A percentile compares a stretch with the other conserved stretches of the same genome.
These are phyloP conservation scores for Artibeus lituratus DNA, from an alignment of 2,797 vertebrate genomes.

Conservation along the genomic window DNA sequence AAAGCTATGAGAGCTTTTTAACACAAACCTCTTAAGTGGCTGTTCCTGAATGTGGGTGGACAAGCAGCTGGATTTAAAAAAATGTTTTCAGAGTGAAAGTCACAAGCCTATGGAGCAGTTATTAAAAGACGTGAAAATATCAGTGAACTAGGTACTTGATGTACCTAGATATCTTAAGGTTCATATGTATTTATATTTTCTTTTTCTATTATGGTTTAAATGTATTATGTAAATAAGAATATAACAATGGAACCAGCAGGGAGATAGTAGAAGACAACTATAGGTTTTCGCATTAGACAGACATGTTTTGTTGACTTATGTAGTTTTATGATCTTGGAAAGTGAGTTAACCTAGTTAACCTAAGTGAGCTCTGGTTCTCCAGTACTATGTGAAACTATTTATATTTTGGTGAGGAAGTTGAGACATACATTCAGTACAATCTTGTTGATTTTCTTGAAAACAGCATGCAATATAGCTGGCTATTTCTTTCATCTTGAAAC, in stretches of 20 bases:
- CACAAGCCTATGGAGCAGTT: background rate
- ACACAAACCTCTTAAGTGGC: background rate
- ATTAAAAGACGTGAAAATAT: conserved; percentile 36
- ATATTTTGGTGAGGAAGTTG: conserved; percentile 5
- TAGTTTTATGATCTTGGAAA: background rate
- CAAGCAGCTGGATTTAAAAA: background rate
- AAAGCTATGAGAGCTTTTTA: background rate
- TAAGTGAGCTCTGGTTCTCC: background rate
- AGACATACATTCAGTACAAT: background rate
- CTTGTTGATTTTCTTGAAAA: background rate
- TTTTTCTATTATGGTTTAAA: conserved; percentile 19
- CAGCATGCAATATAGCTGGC: background rate
- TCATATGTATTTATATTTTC: background rate
- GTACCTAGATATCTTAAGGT: background rate
- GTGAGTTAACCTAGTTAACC: background rate
- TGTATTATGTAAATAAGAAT: background rate
- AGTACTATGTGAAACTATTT: background rate
- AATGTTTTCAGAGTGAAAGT: conserved; percentile 18
- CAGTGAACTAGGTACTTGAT: background rate
- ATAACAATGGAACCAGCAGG: background rate
- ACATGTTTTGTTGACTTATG: background rate
- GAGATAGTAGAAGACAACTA: background rate
- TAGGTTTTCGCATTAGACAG: background rate
- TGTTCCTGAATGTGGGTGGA: background rate
- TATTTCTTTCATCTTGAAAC: background rate